phyloP scores from a whole-genome alignment of 2,888 invertebrate genomes.

The Thera britannica region DNA sequence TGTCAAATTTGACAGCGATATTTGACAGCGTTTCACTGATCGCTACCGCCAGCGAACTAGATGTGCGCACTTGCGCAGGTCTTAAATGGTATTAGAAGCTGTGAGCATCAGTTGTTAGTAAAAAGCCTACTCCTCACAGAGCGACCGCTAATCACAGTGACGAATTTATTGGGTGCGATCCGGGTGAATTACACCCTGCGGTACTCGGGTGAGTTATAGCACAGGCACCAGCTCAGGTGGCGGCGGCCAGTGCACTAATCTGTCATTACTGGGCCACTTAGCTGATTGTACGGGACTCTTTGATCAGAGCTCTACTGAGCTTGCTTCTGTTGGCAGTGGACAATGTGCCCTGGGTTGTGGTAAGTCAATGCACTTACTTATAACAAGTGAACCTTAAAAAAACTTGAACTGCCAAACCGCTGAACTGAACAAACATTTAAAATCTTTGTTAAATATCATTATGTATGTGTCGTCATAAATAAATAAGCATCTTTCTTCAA shows the following conservation, averaged over 20 bases:
- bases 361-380: too few species aligned
- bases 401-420: too few species aligned
- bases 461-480: too few species aligned
- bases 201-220: conserved; percentile 68
- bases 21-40: too few species aligned
- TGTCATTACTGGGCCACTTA: conserved; percentile 77
- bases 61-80: too few species aligned
- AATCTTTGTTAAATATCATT: too few species aligned
- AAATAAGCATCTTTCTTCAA: too few species aligned
- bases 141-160: conserved; percentile 71
- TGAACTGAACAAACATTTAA: too few species aligned
- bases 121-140: conserved; percentile 43
- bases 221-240: conserved; percentile 68
- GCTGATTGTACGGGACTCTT: conserved; percentile 53
- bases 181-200: conserved; percentile 66
- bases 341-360: background rate
- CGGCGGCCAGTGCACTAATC: conserved; percentile 60
- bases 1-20: too few species aligned
- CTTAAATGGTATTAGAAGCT: too few species aligned
- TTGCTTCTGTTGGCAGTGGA: background rate
- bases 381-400: background rate
- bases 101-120: conserved; percentile 12
- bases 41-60: too few species aligned
- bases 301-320: background rate
- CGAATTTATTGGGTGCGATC: conserved; percentile 78